A percentile compares a stretch with the other conserved stretches of the same genome.
Conservation (phyloP, 2,888 invertebrate genomes). For the Chloroclysta siterata region DNA sequence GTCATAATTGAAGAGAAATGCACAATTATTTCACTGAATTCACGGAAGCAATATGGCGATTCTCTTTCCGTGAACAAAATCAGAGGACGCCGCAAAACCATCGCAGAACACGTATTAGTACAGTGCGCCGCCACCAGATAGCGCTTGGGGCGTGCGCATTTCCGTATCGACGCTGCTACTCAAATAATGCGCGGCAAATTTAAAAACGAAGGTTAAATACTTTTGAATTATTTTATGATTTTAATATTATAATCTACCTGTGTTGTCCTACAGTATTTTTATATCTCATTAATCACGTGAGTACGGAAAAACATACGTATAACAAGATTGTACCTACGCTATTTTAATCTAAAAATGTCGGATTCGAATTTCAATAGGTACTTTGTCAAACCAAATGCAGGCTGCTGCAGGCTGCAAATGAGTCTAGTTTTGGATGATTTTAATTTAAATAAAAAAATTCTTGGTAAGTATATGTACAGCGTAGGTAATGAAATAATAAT, state of each 20-base stretch:
- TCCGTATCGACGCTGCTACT: constrained; percentile 78
- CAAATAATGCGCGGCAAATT: constrained; percentile 50
- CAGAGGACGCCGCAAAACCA: constrained; percentile 76
- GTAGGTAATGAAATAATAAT: too few species aligned
- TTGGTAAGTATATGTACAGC: too few species aligned
- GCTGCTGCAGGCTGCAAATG: too few species aligned
- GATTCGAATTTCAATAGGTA: too few species aligned
- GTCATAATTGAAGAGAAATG: constrained; percentile 82
- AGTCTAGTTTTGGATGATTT: too few species aligned
- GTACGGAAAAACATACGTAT: too few species aligned
- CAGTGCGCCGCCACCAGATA: constrained; percentile 78
- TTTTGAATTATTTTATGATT: neutral
- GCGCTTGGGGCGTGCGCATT: constrained; percentile 60
- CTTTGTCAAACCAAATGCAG: too few species aligned
- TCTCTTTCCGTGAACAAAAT: constrained; percentile 84
- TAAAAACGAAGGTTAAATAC: constrained; percentile 11
- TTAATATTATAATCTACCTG: neutral
- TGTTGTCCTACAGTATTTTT: neutral
- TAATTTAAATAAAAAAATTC: too few species aligned
- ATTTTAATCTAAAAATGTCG: too few species aligned
- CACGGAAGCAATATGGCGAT: constrained; percentile 85
- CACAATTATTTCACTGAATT: constrained; percentile 79
- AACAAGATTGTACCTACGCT: too few species aligned
- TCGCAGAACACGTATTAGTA: constrained; percentile 79
- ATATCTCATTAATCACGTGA: too few species aligned